A percentile compares a stretch with the other conserved stretches of the same genome.
These are phyloP conservation scores for Mesocentrotus franciscanus DNA, from an alignment of 53 echinoderm and acorn worm species.

Conservation along the genomic window DNA sequence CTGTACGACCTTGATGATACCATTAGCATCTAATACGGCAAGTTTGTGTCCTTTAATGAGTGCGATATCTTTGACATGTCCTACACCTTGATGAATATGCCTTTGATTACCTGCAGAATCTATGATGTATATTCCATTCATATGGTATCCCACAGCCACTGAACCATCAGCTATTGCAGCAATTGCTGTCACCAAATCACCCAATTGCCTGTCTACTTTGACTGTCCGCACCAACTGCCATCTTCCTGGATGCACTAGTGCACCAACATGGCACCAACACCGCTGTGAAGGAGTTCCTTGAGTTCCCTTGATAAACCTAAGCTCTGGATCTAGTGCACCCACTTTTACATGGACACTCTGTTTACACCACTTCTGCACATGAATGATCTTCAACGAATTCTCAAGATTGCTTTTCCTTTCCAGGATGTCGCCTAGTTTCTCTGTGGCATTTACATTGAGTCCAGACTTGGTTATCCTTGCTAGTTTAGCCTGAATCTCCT, in stretches of 20 bases:
- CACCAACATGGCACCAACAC: constrained; percentile 43
- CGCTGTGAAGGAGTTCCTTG: background rate
- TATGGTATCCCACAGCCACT: constrained; percentile 38
- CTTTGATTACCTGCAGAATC: background rate
- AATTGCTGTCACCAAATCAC: constrained; percentile 43
- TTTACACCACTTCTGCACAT: background rate
- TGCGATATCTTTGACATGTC: background rate
- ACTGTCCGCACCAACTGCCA: constrained; percentile 18
- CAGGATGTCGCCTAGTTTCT: background rate
- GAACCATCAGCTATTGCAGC: constrained; percentile 30
- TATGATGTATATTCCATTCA: constrained; percentile 10
- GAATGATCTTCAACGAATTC: background rate
- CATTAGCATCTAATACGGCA: background rate
- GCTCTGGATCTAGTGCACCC: constrained; percentile 45
- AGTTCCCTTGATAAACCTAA: background rate
- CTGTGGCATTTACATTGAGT: background rate
- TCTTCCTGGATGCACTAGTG: constrained; percentile 8
- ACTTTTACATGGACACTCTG: background rate
- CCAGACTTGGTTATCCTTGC: background rate
- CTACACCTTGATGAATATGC: background rate
- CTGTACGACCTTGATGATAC: background rate
- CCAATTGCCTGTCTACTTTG: background rate
- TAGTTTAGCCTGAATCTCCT: background rate
- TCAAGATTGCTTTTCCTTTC: constrained; percentile 19
- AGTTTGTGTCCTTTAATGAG: background rate